Evolutionary conservation across 2,888 invertebrate genomes (phyloP).

Genomic region (Cyclophora albipunctata): DNA sequence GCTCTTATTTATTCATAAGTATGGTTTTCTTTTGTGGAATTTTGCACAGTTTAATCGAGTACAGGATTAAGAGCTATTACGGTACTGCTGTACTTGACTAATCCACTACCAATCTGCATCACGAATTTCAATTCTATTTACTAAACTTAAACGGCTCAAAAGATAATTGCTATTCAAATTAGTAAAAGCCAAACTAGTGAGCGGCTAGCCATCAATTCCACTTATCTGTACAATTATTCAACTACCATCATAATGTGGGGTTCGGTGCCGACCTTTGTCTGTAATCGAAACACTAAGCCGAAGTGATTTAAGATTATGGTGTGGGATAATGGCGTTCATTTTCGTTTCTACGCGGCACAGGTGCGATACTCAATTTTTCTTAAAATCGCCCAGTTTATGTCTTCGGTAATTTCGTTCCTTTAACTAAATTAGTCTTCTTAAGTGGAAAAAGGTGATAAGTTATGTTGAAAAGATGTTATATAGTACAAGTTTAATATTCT

Average conservation of each 20-base stretch:
- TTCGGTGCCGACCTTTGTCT: conserved; percentile 67
- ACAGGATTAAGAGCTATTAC: too few species aligned
- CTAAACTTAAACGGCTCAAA: too few species aligned
- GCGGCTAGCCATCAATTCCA: conserved; percentile 53
- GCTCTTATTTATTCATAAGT: too few species aligned
- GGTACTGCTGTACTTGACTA: too few species aligned
- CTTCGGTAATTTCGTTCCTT: conserved; percentile 37
- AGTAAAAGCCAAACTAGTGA: conserved; percentile 17
- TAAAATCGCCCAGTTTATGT: conserved; percentile 56
- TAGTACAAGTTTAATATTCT: conserved; percentile 16
- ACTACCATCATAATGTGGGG: conserved; percentile 70
- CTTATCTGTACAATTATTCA: conserved; percentile 73
- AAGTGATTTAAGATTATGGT: conserved; percentile 74
- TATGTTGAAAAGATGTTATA: conserved; percentile 17
- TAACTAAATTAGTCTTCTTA: conserved; percentile 34
- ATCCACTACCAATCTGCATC: too few species aligned
- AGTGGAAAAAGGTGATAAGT: conserved; percentile 20
- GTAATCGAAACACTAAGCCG: conserved; percentile 73
- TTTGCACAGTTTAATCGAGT: too few species aligned
- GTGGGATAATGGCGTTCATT: conserved; percentile 69
- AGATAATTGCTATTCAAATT: not conserved
- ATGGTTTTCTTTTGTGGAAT: too few species aligned
- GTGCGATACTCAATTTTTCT: conserved; percentile 58
- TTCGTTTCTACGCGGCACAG: conserved; percentile 58
- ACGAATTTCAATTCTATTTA: too few species aligned